A percentile compares a stretch with the other conserved stretches of the same genome.
Conservation (phyloP, 2,113 vertebrate species). For the Nansenia antarctica region DNA sequence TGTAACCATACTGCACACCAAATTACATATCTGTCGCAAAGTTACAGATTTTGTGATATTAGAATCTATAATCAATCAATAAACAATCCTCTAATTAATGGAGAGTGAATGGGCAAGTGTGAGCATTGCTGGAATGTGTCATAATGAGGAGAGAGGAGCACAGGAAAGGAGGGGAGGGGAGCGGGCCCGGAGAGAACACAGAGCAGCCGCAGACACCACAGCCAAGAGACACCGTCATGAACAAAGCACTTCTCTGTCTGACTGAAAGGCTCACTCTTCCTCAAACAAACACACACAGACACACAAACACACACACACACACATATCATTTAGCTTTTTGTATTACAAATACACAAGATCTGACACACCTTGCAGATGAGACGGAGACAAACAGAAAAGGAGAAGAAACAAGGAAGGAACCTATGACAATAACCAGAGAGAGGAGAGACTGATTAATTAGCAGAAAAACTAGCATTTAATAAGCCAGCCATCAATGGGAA, state of each 20-base stretch:
- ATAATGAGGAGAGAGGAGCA: not conserved
- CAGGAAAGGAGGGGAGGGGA: not conserved
- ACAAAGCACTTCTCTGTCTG: slow-evolving; percentile 16
- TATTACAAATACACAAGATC: not conserved
- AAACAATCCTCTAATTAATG: too few relatives aligned
- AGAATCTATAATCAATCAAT: not conserved
- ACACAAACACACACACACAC: not conserved
- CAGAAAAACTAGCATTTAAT: too few relatives aligned
- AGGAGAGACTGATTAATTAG: too few relatives aligned
- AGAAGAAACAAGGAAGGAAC: not conserved
- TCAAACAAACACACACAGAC: not conserved
- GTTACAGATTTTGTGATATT: not conserved
- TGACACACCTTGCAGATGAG: not conserved
- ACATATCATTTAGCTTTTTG: not conserved
- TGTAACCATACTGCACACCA: not conserved
- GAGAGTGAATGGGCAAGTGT: not conserved
- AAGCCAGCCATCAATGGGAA: too few relatives aligned
- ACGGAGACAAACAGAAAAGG: not conserved
- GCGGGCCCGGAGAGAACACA: not conserved
- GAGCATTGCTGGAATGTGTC: not conserved
- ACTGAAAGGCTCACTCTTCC: slow-evolving; percentile 3
- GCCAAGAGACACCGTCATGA: slow-evolving; percentile 1
- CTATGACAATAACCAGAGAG: not conserved
- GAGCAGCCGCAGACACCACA: not conserved
- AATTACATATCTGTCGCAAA: not conserved